phyloP scores from a whole-genome alignment of 30 jellyfish, hydroid and myxozoan genomes.

The Hydra vulgaris region DNA sequence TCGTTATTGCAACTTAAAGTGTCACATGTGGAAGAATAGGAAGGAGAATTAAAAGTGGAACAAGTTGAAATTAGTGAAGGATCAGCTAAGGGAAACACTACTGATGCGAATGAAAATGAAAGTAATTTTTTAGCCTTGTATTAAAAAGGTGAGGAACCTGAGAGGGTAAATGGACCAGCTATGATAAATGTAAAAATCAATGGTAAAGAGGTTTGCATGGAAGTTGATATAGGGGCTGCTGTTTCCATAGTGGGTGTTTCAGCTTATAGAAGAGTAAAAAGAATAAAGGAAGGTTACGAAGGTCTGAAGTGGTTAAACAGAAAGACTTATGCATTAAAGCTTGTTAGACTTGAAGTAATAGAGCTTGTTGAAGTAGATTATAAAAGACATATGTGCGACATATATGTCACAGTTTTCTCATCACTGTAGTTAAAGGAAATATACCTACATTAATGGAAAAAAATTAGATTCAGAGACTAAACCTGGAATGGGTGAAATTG shows the following conservation, averaged over 20 bases:
- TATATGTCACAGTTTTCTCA: no score
- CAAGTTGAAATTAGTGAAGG: background rate
- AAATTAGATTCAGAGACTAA: background rate
- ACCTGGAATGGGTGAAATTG: constrained; percentile 10
- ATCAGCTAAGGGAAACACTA: background rate
- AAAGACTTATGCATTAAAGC: constrained; percentile 9
- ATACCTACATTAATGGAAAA: no score
- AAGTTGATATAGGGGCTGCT: constrained; percentile 36
- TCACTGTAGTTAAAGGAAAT: no score
- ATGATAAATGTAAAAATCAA: background rate
- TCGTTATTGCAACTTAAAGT: no score
- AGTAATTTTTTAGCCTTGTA: constrained; percentile 13
- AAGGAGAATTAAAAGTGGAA: background rate
- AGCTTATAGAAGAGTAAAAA: background rate
- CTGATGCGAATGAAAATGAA: background rate
- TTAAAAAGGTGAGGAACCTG: background rate
- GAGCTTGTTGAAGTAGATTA: constrained; percentile 1
- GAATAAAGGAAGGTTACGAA: background rate
- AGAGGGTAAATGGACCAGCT: background rate
- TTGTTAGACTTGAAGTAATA: no score
- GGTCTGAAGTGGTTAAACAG: constrained; percentile 9
- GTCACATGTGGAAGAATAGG: no score
- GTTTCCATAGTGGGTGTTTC: constrained; percentile 12
- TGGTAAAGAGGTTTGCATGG: constrained; percentile 18
- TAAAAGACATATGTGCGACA: no score